phyloP scores from a whole-genome alignment of 1,140 invertebrate species.

The Brachionus rubens region DNA sequence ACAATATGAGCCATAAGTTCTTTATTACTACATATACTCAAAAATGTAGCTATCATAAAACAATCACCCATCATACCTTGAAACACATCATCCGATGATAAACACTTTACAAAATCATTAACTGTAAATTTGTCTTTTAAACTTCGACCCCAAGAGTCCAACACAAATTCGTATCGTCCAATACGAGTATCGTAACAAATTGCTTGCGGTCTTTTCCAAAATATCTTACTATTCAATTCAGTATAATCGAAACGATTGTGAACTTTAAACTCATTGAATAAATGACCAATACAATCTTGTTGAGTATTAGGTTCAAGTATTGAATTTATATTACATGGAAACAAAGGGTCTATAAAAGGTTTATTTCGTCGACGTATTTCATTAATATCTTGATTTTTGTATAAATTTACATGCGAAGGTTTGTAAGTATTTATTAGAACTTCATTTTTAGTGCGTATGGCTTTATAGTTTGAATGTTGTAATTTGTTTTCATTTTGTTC shows the following conservation, averaged over 20 bases:
- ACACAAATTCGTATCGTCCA: neutral
- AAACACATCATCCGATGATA: conserved; percentile 28
- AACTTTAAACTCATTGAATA: neutral
- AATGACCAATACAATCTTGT: neutral
- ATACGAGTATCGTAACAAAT: neutral
- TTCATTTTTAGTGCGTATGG: neutral
- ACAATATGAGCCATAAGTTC: neutral
- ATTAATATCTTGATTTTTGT: conserved; percentile 12
- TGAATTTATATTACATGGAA: neutral
- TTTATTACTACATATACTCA: conserved; percentile 20
- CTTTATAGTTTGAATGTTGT: neutral
- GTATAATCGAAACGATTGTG: neutral
- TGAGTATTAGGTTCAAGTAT: conserved; percentile 2
- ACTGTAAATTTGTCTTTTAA: neutral
- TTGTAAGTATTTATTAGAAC: neutral
- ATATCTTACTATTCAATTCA: conserved; percentile 13
- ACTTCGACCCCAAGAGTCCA: neutral
- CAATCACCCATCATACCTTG: conserved; percentile 29
- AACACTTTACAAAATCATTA: conserved; percentile 12
- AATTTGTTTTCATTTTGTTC: neutral
- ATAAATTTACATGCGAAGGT: conserved; percentile 11
- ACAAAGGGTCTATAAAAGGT: neutral
- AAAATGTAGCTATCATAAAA: conserved; percentile 40
- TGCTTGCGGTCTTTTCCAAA: conserved; percentile 32
- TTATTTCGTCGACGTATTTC: conserved; percentile 7